These are phyloP conservation scores for Mantis religiosa DNA, from an alignment of 2,888 invertebrate genomes.

Conservation along the genomic window DNA sequence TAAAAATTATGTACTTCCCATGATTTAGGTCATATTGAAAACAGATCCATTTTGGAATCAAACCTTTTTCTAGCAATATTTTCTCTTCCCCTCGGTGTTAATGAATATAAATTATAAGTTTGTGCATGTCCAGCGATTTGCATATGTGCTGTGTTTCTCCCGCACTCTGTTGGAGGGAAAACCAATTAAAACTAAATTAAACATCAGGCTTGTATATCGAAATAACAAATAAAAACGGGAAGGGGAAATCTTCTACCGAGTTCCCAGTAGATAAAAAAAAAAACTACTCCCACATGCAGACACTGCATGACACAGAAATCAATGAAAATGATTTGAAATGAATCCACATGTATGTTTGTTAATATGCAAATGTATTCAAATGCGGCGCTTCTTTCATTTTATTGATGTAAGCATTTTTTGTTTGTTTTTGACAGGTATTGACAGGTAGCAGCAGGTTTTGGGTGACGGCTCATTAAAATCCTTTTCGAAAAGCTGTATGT, in stretches of 20 bases:
- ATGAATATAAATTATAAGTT: background rate
- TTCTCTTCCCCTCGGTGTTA: background rate
- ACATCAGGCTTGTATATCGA: background rate
- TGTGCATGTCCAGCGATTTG: background rate
- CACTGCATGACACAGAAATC: background rate
- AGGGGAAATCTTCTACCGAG: background rate
- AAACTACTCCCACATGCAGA: background rate
- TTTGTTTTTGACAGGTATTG: background rate
- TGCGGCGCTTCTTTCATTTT: background rate
- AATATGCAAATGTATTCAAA: slow-evolving; percentile 22
- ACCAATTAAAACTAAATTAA: background rate
- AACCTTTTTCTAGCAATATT: background rate
- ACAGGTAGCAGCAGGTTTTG: background rate
- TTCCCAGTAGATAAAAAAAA: background rate
- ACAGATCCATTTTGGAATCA: background rate
- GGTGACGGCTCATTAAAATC: background rate
- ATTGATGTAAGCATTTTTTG: background rate
- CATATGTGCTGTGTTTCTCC: background rate
- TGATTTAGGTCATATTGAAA: background rate
- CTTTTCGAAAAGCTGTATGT: background rate
- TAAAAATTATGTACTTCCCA: background rate
- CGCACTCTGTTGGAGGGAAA: background rate
- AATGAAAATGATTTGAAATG: background rate
- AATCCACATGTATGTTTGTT: background rate
- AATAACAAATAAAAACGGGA: background rate